Base-by-base conservation (phyloP, 2,888 invertebrate species). In the Arenicola marina region DNA sequence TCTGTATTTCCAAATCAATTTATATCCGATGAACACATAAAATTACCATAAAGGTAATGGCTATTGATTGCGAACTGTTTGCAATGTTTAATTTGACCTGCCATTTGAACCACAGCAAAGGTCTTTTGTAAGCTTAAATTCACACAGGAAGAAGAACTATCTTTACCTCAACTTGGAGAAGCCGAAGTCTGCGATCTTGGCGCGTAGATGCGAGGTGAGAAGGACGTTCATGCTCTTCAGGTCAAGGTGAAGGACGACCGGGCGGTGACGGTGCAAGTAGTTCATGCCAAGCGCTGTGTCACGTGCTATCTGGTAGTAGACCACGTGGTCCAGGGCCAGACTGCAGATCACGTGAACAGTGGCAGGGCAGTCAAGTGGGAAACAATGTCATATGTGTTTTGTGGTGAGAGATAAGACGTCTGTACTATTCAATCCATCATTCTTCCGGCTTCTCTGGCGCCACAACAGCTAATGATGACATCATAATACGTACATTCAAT, bases 181-280 rank as follows among this genome's bases (percentile, higher is more conserved):
- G n/a, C 81, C 81, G 73, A 80, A 78, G 61, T 80, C 81, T 7
- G 78, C 78, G 51, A 81, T 77, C 63, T 80, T 79, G 11, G 79
- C 81, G 3, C 78, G 57, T 26, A 73, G 64, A 51, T 71, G 69
- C 18, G 70, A 59, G 53, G 74, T 76, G 3, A 80, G 66, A 4
- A 81, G 73, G 29, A 81, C 75, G 62, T 80, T 80, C 73, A 72
- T 75, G 2, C 79, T 78, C 62, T 78, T 80, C 15, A 81, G 74
- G 62, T 80, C 78, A 15, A 80, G 76, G 62, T 79, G 78, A 26
- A 80, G 70, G 11, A 79, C 78, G 38, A 75, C 66, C 11, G 78
- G 78, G 11, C 71, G 71, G 59, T 78, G 77, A 59, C 72, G 67
- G 67, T 81, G 81, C 2, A 81, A 73, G 59, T 79, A 79, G 62